A percentile compares a stretch with the other conserved stretches of the same genome.
Conservation (phyloP, 92 coral and sea anemone genomes). For the Nematostella vectensis region DNA sequence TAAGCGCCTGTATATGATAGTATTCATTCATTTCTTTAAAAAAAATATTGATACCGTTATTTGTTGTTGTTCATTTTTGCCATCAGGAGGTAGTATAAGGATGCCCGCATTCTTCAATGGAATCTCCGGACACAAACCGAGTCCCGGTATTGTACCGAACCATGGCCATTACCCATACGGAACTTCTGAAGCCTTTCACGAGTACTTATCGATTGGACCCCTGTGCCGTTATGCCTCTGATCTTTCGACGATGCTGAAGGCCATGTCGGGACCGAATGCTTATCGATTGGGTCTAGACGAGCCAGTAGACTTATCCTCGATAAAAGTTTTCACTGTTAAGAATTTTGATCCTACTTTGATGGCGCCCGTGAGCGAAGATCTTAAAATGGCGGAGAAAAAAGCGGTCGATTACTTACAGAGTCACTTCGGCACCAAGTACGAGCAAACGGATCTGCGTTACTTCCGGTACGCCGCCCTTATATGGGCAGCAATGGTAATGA, state of each 20-base stretch:
- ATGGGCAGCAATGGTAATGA: conserved; percentile 59
- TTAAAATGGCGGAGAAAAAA: conserved; percentile 27
- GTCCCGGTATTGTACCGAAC: conserved; percentile 71
- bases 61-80: no score
- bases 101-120: conserved; percentile 88
- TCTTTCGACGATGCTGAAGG: conserved; percentile 50
- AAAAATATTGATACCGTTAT: no score
- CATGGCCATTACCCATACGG: conserved; percentile 73
- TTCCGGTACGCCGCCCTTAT: conserved; percentile 65
- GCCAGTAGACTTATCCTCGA: conserved; percentile 55
- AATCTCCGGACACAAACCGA: conserved; percentile 76
- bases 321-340: conserved; percentile 47
- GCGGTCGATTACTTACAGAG: conserved; percentile 29
- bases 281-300: conserved; percentile 43
- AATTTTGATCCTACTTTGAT: conserved; percentile 52
- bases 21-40: no score
- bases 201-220: conserved; percentile 74
- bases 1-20: no score
- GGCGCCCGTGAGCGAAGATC: conserved; percentile 42
- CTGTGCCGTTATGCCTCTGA: conserved; percentile 74
- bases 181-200: conserved; percentile 48
- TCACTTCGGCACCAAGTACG: conserved; percentile 32
- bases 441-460: conserved; percentile 29
- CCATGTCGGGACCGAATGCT: conserved; percentile 61
- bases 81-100: conserved; percentile 68